phyloP scores from a whole-genome alignment of 2,113 vertebrate species.

The Boulengeromyrus knoepffleri region DNA sequence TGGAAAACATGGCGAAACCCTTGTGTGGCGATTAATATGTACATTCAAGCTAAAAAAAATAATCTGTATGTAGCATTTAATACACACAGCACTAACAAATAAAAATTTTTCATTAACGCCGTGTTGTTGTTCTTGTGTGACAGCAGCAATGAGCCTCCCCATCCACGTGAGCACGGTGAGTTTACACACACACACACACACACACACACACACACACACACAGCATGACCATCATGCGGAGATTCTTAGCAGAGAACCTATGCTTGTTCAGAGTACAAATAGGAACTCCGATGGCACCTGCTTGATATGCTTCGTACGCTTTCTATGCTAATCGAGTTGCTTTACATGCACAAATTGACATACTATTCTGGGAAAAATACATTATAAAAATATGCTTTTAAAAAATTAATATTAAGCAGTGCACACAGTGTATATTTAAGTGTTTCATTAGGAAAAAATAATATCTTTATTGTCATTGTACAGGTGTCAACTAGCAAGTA shows the following conservation, averaged over 20 bases:
- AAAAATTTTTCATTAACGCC: constrained; percentile 58
- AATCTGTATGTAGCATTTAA: constrained; percentile 68
- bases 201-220: background rate
- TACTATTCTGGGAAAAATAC: background rate
- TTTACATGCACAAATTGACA: background rate
- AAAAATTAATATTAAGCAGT: background rate
- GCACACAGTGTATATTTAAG: background rate
- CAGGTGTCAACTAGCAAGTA: background rate
- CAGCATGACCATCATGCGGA: background rate
- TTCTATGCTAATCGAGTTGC: background rate
- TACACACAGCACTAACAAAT: constrained; percentile 70
- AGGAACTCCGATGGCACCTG: background rate
- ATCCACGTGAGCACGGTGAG: background rate
- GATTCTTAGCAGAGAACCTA: background rate
- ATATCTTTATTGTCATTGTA: background rate
- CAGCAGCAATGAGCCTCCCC: background rate
- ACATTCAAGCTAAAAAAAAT: constrained; percentile 59
- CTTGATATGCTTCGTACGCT: background rate
- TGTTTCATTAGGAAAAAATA: background rate
- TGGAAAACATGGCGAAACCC: constrained; percentile 55
- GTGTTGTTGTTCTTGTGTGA: background rate
- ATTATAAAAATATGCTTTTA: background rate
- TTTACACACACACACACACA: background rate
- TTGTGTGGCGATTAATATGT: constrained; percentile 56
- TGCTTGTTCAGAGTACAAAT: background rate